Base-by-base conservation (phyloP, 1,140 invertebrate genomes). In the Drosophila nannoptera region DNA sequence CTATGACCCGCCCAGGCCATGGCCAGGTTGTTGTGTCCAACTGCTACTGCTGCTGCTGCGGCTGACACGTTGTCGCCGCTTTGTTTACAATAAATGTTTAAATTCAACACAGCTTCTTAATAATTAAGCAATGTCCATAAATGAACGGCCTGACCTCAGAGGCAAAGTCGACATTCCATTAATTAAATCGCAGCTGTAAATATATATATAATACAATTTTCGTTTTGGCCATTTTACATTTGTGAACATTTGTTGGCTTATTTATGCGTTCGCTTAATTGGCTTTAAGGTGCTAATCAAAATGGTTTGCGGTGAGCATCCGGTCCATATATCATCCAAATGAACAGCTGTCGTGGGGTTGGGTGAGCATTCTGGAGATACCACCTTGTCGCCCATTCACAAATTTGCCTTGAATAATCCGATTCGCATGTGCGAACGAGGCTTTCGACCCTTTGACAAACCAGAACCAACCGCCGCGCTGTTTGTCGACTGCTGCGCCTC, bases 31-130 rank as follows among this genome's bases (percentile, higher is more conserved):
- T 31, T 48, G 22, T 50, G 4, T 70, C 31, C 40, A 43, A 29
- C 36, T 60, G 40, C 14, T 55, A 9, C 12, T 40, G 38, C 46
- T 78, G 40, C 68, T 83, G 73, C 81, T n/a, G n/a, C n/a, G n/a
- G n/a, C n/a, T n/a, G 76, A 9, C 60, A 73, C 81, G 48, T 77
- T 72, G 77, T 71, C 67, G 67, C 46, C 70, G 59, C 67, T 84
- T 80, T 86, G 76, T 83, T 83, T 66, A 73, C 80, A 71, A 81
- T 81, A 81, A 84, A 84, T 84, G 80, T 86, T 84, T 86, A 86
- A 84, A 84, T 63, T 86, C 73, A 63, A 63, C 80, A 84, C 86
- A 86, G 77, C 74, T 86, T 77, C 73, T 77, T 77, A 81, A 86
- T 84, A 86, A 84, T 84, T 86, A 86, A 84, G 71, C 81, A 78